Evolutionary conservation across 2,797 vertebrate genomes (phyloP), one percentile per base, ranked within the genome.

Genomic region (Austrolebias charrua): DNA sequence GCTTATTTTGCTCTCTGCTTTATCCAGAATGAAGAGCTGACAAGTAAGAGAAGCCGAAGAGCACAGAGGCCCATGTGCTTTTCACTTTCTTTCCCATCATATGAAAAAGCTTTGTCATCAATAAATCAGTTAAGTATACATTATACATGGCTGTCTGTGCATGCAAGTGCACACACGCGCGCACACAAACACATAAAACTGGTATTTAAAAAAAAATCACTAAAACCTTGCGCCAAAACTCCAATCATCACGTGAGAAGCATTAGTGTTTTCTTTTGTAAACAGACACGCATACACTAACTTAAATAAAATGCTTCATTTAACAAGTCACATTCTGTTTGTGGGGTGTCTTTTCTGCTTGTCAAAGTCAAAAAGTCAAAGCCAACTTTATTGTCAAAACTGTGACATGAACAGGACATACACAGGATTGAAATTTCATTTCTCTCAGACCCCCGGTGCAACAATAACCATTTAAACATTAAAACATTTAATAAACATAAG

Each of bases 101-200:
- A 83, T 60, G 73, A 89, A 88, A 47, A 86, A 84, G 88, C 90
- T 81, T 75, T 69, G 85, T 86, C 88, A 92, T 92, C 88, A 93
- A 93, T 93, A 92, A 92, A 91, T 90, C 80, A 93, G 81, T 66
- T 3, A 45, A 76, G 65, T 64, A 88, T 91, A 88, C 86, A 91
- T 91, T 88, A 92, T 88, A 85, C 76, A 92, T 90, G 76, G 66
- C 50, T 77, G 75, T 88, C 81, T 86, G 82, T 78, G 79, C 82
- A 86, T 83, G 44, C 68, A 68, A 55, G 63, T 52, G 62, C 62
- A 71, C 20, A 55, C 48, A 66, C 63, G 60, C 43, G 63, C 45
- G 55, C 6, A 55, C 35, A 76, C 24, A 24, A 1, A 24, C 24
- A 24, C 24, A 24, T 24, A 24, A 24, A 24, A 24, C 24, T 24